Conservation (phyloP, 2,113 vertebrate species). For the Ovis aries region DNA sequence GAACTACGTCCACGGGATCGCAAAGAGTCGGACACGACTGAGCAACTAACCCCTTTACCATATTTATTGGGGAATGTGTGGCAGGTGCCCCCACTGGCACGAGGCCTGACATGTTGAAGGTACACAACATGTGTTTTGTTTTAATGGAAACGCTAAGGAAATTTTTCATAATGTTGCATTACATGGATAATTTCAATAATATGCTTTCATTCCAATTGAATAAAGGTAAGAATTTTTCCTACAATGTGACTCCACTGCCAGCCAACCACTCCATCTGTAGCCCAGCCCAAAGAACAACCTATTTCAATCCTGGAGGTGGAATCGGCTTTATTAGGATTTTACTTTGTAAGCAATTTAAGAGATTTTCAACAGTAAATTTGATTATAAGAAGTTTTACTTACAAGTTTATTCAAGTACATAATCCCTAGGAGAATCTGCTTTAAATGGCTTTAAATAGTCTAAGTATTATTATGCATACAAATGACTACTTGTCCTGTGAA, state of each 20-base stretch:
- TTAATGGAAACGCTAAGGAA: background rate
- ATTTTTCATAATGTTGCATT: background rate
- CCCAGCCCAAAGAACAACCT: background rate
- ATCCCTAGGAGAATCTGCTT: background rate
- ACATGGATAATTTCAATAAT: background rate
- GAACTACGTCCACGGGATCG: background rate
- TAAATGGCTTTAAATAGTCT: conserved; percentile 31
- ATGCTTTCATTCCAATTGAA: background rate
- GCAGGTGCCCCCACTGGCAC: background rate
- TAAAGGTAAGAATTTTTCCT: conserved; percentile 3
- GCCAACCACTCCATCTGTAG: background rate
- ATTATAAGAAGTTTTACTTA: background rate
- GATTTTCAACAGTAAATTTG: background rate
- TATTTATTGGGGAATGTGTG: background rate
- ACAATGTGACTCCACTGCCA: background rate
- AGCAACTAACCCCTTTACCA: background rate
- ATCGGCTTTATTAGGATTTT: conserved; percentile 14
- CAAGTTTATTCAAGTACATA: background rate
- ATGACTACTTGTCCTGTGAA: background rate
- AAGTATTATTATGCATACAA: background rate
- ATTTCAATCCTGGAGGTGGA: background rate
- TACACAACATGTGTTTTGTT: background rate
- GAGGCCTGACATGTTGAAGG: background rate
- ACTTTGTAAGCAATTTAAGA: background rate
- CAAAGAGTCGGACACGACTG: background rate